Evolutionary conservation across 2,113 vertebrate species (phyloP).

Genomic region (Bungarus multicinctus): DNA sequence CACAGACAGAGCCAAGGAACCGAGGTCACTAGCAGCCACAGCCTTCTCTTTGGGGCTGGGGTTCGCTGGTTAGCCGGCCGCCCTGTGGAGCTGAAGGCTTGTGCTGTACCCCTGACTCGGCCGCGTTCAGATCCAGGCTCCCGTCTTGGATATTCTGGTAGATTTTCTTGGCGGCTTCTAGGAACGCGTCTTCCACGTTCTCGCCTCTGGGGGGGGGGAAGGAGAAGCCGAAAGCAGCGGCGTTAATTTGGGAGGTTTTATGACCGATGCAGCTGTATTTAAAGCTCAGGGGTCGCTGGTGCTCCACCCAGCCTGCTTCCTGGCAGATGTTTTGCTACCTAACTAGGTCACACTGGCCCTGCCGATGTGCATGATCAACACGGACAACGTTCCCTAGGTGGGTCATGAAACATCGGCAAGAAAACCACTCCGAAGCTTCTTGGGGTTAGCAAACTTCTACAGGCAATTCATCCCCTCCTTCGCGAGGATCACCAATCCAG

Average conservation of each 20-base stretch:
- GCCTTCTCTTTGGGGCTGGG: conserved; percentile 92
- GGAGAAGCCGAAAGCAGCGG: conserved; percentile 22
- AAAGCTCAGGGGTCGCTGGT: neutral
- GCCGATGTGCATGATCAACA: neutral
- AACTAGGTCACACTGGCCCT: neutral
- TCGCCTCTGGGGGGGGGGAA: conserved; percentile 76
- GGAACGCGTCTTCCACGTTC: conserved; percentile 96
- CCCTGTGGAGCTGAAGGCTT: conserved; percentile 94
- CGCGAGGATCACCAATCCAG: too few relatives aligned
- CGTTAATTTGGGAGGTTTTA: conserved; percentile 3
- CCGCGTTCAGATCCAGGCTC: conserved; percentile 96
- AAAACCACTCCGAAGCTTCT: too few relatives aligned
- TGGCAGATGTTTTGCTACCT: neutral
- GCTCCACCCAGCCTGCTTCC: neutral
- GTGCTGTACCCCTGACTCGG: conserved; percentile 95
- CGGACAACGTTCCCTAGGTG: neutral
- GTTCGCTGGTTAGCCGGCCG: conserved; percentile 87
- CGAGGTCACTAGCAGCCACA: conserved; percentile 93
- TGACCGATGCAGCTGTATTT: neutral
- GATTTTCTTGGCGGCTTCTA: conserved; percentile 98
- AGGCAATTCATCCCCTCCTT: too few relatives aligned
- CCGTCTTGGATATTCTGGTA: conserved; percentile 99
- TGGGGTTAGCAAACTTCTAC: too few relatives aligned
- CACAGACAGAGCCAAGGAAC: conserved; percentile 59
- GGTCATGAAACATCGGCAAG: neutral